Evolutionary conservation across 2,113 vertebrate genomes (phyloP).

Genomic region (Atherinomorus stipes): DNA sequence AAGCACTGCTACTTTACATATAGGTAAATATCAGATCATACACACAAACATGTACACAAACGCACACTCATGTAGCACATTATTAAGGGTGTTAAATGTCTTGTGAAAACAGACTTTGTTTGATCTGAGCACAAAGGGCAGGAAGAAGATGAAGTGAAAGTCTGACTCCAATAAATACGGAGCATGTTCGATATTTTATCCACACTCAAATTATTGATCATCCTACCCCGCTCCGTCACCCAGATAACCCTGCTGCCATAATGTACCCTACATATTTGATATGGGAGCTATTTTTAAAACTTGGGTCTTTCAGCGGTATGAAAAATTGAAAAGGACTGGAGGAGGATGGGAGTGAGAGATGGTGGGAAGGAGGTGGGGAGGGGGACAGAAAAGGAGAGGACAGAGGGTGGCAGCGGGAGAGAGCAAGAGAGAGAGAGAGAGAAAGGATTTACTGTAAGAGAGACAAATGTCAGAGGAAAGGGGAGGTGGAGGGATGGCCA

Average conservation of each 20-base stretch:
- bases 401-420: constrained; percentile 29
- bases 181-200: constrained; percentile 60
- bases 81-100: constrained; percentile 18
- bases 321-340: constrained; percentile 81
- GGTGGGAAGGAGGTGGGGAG: constrained; percentile 28
- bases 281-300: constrained; percentile 83
- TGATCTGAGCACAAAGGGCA: constrained; percentile 12
- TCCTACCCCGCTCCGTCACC: constrained; percentile 38
- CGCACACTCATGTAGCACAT: neutral
- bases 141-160: constrained; percentile 21
- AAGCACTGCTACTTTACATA: neutral
- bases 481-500: constrained; percentile 22
- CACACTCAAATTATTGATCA: constrained; percentile 77
- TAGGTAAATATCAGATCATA: neutral
- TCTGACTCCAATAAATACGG: constrained; percentile 2
- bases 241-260: constrained; percentile 65
- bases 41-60: neutral
- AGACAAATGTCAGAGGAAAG: constrained; percentile 67
- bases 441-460: constrained; percentile 60
- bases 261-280: constrained; percentile 86
- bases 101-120: constrained; percentile 27
- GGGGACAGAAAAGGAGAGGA: constrained; percentile 36
- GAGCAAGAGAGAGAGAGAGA: constrained; percentile 13
- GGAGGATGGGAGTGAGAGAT: constrained; percentile 52
- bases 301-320: constrained; percentile 81